Evolutionary conservation across 2,888 invertebrate species (phyloP).

Genomic region (Molorchus minor): DNA sequence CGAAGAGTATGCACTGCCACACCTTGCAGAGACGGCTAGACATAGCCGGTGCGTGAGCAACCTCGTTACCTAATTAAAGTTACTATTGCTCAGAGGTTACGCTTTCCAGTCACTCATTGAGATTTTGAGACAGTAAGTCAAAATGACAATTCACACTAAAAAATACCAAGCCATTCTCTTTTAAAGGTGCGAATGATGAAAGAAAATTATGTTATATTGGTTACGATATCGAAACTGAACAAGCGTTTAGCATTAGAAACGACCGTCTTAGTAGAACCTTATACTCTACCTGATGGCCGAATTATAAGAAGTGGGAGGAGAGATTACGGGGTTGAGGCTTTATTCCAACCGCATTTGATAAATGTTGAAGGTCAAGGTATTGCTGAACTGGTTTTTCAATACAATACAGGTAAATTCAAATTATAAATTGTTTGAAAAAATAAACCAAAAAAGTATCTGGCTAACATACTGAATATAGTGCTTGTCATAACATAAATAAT

Average conservation of each 20-base stretch:
- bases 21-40: constrained; percentile 93
- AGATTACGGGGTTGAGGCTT: constrained; percentile 95
- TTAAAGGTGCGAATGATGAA: constrained; percentile 95
- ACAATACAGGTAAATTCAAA: constrained; percentile 93
- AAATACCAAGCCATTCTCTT: too few relatives aligned
- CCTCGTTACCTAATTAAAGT: constrained; percentile 97
- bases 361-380: constrained; percentile 99
- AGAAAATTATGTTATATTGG: constrained; percentile 99
- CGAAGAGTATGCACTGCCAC: constrained; percentile 95
- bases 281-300: constrained; percentile 95
- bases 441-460: too few relatives aligned
- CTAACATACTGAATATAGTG: too few relatives aligned
- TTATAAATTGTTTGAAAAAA: too few relatives aligned
- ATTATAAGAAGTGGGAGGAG: constrained; percentile 97
- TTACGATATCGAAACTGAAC: constrained; percentile 98
- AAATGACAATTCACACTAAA: too few relatives aligned
- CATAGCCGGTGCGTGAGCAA: constrained; percentile 97
- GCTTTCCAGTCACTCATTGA: constrained; percentile 99
- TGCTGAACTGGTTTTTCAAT: constrained; percentile 93
- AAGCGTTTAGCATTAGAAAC: constrained; percentile 96
- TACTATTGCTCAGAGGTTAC: constrained; percentile 93
- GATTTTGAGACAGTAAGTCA: constrained; percentile 91
- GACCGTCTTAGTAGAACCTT: constrained; percentile 96
- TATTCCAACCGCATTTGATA: constrained; percentile 98
- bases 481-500: too few relatives aligned